These are phyloP conservation scores for Sphaeramia orbicularis DNA, from an alignment of 2,797 vertebrate genomes.

Conservation along the genomic window DNA sequence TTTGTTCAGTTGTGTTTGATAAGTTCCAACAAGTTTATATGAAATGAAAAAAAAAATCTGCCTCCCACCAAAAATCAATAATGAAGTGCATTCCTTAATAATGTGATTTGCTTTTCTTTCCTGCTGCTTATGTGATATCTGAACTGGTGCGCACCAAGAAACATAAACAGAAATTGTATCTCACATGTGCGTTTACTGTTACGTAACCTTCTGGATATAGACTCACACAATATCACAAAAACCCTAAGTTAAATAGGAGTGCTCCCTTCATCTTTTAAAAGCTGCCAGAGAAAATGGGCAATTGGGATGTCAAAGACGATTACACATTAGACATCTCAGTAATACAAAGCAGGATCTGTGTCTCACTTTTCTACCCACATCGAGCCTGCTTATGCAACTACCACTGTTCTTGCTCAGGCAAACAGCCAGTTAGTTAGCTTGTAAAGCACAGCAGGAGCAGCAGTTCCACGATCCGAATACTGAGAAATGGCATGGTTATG, in stretches of 20 bases:
- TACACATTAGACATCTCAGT: slow-evolving; percentile 59
- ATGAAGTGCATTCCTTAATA: slow-evolving; percentile 5
- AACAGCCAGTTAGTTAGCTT: slow-evolving; percentile 57
- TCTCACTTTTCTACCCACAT: slow-evolving; percentile 65
- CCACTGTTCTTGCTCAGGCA: slow-evolving; percentile 56
- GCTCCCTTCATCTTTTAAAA: slow-evolving; percentile 41
- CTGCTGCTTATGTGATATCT: background rate
- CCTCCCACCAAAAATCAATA: background rate
- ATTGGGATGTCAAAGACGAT: slow-evolving; percentile 64
- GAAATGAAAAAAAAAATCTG: background rate
- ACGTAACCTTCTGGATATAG: slow-evolving; percentile 32
- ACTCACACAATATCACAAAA: slow-evolving; percentile 25
- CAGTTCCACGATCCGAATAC: slow-evolving; percentile 45
- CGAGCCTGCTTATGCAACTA: slow-evolving; percentile 62
- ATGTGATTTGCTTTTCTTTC: background rate
- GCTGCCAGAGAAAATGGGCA: slow-evolving; percentile 46
- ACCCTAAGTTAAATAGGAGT: slow-evolving; percentile 37
- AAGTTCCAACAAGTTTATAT: slow-evolving; percentile 13
- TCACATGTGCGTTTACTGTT: slow-evolving; percentile 22
- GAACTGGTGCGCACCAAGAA: slow-evolving; percentile 1
- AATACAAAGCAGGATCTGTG: slow-evolving; percentile 59
- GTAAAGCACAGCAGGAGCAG: slow-evolving; percentile 61
- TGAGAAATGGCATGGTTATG: slow-evolving; percentile 43
- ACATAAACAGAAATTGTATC: slow-evolving; percentile 22
- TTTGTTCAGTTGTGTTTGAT: slow-evolving; percentile 1